These are phyloP conservation scores for Cololabis saira DNA, from an alignment of 2,113 vertebrate genomes.

Conservation along the genomic window DNA sequence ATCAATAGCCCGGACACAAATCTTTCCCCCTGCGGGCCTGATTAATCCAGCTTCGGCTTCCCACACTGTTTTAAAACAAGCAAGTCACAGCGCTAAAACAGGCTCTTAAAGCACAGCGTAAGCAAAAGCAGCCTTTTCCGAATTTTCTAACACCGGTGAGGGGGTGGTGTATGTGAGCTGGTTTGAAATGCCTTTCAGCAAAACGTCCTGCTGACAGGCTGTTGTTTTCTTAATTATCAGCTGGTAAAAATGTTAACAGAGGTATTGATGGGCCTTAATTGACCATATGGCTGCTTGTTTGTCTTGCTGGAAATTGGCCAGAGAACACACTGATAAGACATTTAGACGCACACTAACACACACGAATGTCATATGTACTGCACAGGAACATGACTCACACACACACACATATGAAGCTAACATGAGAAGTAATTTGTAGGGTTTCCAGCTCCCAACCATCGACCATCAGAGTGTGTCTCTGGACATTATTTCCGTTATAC, in stretches of 20 bases:
- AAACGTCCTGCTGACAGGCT: constrained; percentile 58
- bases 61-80: background rate
- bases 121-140: background rate
- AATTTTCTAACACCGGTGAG: constrained; percentile 20
- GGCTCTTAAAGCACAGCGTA: background rate
- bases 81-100: constrained; percentile 2
- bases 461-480: constrained; percentile 49
- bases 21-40: background rate
- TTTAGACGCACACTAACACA: constrained; percentile 2
- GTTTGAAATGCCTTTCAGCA: constrained; percentile 38
- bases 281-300: constrained; percentile 77
- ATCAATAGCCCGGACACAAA: constrained; percentile 1
- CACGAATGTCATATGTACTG: constrained; percentile 19
- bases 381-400: constrained; percentile 2
- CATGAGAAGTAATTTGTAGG: constrained; percentile 33
- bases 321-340: constrained; percentile 29
- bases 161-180: constrained; percentile 14
- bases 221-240: constrained; percentile 75
- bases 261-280: constrained; percentile 80
- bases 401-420: constrained; percentile 12
- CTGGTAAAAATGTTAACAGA: constrained; percentile 66
- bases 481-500: constrained; percentile 44
- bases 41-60: background rate
- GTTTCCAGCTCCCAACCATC: constrained; percentile 40
- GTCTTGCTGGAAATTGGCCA: constrained; percentile 63